Base-by-base conservation (phyloP, 2,888 invertebrate genomes). In the Heteromyza rotundicornis region DNA sequence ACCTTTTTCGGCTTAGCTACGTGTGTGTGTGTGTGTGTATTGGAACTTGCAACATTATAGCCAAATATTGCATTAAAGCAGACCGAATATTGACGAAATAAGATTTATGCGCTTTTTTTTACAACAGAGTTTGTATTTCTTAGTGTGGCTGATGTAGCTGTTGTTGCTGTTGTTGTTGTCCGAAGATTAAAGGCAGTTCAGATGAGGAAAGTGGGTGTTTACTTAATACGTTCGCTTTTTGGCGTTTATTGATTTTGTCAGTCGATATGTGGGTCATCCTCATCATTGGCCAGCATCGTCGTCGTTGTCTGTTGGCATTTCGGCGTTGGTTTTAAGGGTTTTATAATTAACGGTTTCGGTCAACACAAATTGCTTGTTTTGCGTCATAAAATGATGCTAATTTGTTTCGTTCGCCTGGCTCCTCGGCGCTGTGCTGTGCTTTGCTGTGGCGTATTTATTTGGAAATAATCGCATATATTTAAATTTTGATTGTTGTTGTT, bases 11-110 rank as follows among this genome's bases (percentile, higher is more conserved):
- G 19, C 51, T 5, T 32, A 36, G 32, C 24, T 20, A 17, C 12
- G 27, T 47, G 44, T 57, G 32, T 23, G 27, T 47, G 49, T 56
- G 57, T 49, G 32, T 57, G 17, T 35, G 47, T 57, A 32, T 57
- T 44, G 3, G 27, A 27, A 27, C 10, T 27, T 27, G 32, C 27
- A 40, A 40, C 40, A 40, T 40, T 10, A 10, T 40, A n/a, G 40
- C 40, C 40, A 40, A 40, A 40, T 40, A 40, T 40, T 40, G 40
- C 40, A 40, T n/a, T 40, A n/a, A 40, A 10, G 8, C 5, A 10
- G 40, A 7, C 12, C 10, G 10, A 40, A 40, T 40, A 40, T 40
- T 40, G 40, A 12, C 40, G 40, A 40, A 40, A 40, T n/a, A 40
- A 40, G 40, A 40, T 40, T 40, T 40, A 40, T 40, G 40, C 27